Evolutionary conservation across 92 coral and sea anemone species (phyloP), one percentile per base, ranked within the genome.

Genomic region (Montipora capitata): DNA sequence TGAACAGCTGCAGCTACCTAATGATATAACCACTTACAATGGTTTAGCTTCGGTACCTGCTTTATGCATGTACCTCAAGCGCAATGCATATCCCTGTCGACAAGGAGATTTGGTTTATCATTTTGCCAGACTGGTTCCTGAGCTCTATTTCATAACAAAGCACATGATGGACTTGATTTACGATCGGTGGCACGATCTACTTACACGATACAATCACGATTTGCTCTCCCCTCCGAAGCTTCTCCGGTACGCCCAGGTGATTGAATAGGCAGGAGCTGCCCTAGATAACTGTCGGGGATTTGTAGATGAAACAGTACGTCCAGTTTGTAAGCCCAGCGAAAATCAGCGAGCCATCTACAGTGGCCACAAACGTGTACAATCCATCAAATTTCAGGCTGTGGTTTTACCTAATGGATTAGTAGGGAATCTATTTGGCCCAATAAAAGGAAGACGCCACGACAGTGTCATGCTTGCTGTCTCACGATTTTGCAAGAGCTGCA

Each of bases 71-170:
- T 87, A 67, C 62, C 89, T 85, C 75, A 77, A 77, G 79, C 85
- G 85, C 63, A 78, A 57, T 70, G 85, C 91, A 4, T 78, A 87
- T 87, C 91, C 85, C 49, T 87, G 91, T 14, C 70, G 91, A 18
- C 79, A 87, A 58, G 80, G 72, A 9, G 81, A 84, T 84, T n/a
- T 84, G 81, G 18, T 76, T 52, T 80, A 15, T 63, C 94, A 76
- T 67, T 87, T 91, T 71, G 94, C 85, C 51, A 86, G 94, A 77
- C 88, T 88, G 39, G 91, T 86, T 42, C 94, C 90, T 51, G 87
- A 90, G 66, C 65, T 90, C 41, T 79, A 66, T 65, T 85, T 91
- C 83, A 85, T 91, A 64, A 86, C 87, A 85, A 91, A 91, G 81
- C 86, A 71, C 87, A 80, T 85, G 68, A 91, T 69, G 68, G 91